Conservation (phyloP, 2,888 invertebrate genomes). For the Sepioteuthis lessoniana region DNA sequence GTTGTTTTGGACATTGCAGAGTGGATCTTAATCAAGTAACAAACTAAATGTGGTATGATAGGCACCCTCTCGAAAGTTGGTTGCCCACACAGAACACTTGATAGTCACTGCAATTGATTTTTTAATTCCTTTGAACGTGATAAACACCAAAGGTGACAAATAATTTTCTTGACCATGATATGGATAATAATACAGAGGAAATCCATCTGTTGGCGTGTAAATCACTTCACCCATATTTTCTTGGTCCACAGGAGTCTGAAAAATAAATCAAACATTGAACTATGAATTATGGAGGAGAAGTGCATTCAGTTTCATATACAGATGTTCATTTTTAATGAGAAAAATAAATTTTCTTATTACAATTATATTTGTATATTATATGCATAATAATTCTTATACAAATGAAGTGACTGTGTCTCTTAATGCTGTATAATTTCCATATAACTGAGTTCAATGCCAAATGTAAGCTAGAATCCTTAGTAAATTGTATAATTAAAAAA, state of each 20-base stretch:
- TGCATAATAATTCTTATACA: no score
- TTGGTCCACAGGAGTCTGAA: slow-evolving; percentile 41
- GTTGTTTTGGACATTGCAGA: not conserved
- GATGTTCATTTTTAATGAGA: not conserved
- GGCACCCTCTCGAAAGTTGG: slow-evolving; percentile 37
- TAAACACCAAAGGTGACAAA: slow-evolving; percentile 42
- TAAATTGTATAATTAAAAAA: no score
- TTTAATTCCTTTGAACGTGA: not conserved
- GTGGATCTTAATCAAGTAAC: not conserved
- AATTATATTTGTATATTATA: no score
- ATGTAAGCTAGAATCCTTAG: no score
- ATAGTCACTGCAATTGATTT: slow-evolving; percentile 41
- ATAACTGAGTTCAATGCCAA: no score
- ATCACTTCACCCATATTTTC: slow-evolving; percentile 47
- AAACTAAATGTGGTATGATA: slow-evolving; percentile 37
- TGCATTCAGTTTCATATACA: not conserved
- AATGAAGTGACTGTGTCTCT: no score
- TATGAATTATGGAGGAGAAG: not conserved
- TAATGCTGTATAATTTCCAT: no score
- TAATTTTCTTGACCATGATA: slow-evolving; percentile 47
- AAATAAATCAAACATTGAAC: not conserved
- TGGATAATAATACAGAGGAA: slow-evolving; percentile 45
- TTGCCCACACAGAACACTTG: slow-evolving; percentile 44
- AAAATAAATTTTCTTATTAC: no score
- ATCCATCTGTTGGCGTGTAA: slow-evolving; percentile 35